phyloP scores from a whole-genome alignment of 2,888 invertebrate species.

The Rhogogaster chlorosoma region DNA sequence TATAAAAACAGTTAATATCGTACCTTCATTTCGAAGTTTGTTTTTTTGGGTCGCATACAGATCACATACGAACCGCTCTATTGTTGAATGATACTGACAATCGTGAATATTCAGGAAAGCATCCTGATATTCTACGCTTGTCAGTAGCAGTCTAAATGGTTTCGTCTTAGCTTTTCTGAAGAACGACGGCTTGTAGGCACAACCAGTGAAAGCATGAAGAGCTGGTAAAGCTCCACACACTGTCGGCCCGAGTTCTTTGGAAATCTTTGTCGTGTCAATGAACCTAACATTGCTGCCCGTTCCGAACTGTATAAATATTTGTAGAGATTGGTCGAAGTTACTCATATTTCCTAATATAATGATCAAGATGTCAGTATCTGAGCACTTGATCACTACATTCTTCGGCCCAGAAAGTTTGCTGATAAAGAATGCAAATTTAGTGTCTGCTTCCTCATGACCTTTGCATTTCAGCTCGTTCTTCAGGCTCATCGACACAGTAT shows the following conservation, averaged over 20 bases:
- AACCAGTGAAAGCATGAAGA: conserved; percentile 1
- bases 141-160: background rate
- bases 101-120: conserved; percentile 5
- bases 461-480: conserved; percentile 23
- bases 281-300: background rate
- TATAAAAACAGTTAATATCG: conserved; percentile 4
- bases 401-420: conserved; percentile 13
- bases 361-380: conserved; percentile 23
- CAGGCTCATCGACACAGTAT: background rate
- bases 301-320: conserved; percentile 2
- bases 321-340: background rate
- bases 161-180: background rate
- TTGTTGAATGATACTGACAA: conserved; percentile 9
- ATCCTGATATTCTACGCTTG: background rate
- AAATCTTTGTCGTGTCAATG: background rate
- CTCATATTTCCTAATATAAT: conserved; percentile 33
- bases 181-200: background rate
- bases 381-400: conserved; percentile 19
- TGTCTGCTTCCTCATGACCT: conserved; percentile 56
- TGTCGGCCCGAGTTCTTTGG: background rate
- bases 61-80: background rate
- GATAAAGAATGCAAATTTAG: conserved; percentile 52
- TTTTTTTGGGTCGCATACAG: background rate
- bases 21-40: conserved; percentile 4
- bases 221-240: background rate